Evolutionary conservation across 2,888 invertebrate genomes (phyloP).

Genomic region (Gari tellinella): DNA sequence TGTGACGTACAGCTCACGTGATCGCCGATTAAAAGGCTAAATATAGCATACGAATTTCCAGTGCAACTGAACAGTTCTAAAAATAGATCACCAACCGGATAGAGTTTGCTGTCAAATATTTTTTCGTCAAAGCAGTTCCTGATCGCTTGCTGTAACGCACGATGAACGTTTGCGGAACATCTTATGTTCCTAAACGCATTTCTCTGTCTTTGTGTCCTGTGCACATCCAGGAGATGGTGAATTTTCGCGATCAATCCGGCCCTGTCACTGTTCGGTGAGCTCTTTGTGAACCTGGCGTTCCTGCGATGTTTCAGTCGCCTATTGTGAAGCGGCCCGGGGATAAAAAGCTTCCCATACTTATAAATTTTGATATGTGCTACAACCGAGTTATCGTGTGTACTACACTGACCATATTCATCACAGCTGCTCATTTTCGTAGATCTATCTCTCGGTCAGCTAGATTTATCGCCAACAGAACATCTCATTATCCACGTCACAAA

Average conservation of each 20-base stretch:
- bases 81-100: constrained; percentile 59
- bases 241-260: constrained; percentile 56
- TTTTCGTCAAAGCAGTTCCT: constrained; percentile 59
- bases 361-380: constrained; percentile 41
- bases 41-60: constrained; percentile 62
- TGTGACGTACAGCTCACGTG: constrained; percentile 32
- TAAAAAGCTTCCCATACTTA: constrained; percentile 45
- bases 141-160: constrained; percentile 48
- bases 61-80: constrained; percentile 62
- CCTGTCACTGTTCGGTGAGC: constrained; percentile 33
- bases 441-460: no score
- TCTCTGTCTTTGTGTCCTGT: constrained; percentile 28
- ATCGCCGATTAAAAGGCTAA: constrained; percentile 58
- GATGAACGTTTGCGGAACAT: constrained; percentile 33
- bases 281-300: constrained; percentile 12
- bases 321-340: constrained; percentile 24
- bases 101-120: constrained; percentile 53
- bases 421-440: no score
- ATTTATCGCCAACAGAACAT: no score
- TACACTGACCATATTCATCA: no score
- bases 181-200: constrained; percentile 6
- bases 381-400: constrained; percentile 10
- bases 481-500: no score
- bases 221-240: constrained; percentile 44
- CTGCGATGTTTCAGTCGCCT: not conserved